phyloP scores from a whole-genome alignment of 2,797 vertebrate genomes.

The Gadopsis bispinosus region DNA sequence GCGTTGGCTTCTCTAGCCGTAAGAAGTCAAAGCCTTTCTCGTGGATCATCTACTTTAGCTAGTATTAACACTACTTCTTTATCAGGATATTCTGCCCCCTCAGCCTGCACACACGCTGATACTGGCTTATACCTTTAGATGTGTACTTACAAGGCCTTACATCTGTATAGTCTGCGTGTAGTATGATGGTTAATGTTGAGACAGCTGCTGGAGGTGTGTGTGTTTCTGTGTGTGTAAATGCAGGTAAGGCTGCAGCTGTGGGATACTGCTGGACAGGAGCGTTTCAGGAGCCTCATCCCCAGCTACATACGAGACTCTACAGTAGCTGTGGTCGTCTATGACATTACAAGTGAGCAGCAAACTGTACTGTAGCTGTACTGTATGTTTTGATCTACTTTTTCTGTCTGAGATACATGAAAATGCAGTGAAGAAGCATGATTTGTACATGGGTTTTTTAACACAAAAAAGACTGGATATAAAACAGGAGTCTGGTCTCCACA shows the following conservation, averaged over 20 bases:
- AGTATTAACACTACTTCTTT: slow-evolving; percentile 63
- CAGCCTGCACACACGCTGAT: slow-evolving; percentile 62
- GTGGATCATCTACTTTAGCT: slow-evolving; percentile 69
- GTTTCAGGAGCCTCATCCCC: slow-evolving; percentile 94
- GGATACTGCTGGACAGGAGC: slow-evolving; percentile 95
- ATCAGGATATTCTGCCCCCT: slow-evolving; percentile 56
- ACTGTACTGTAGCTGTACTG: slow-evolving; percentile 6
- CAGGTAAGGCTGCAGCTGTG: slow-evolving; percentile 95
- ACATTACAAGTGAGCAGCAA: slow-evolving; percentile 91
- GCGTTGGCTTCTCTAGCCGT: slow-evolving; percentile 46
- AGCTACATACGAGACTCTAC: slow-evolving; percentile 96
- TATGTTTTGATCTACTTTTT: slow-evolving; percentile 8
- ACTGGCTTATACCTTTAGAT: slow-evolving; percentile 57
- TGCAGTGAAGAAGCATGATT: not conserved
- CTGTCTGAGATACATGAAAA: slow-evolving; percentile 2
- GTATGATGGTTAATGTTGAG: slow-evolving; percentile 29
- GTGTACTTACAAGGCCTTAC: slow-evolving; percentile 39
- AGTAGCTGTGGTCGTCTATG: slow-evolving; percentile 94
- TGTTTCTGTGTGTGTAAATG: slow-evolving; percentile 23
- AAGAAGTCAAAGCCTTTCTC: slow-evolving; percentile 57
- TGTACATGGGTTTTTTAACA: not conserved
- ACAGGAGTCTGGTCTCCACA: slow-evolving; percentile 70
- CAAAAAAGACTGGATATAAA: slow-evolving; percentile 11
- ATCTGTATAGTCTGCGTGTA: slow-evolving; percentile 27
- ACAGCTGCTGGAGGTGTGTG: slow-evolving; percentile 28